Evolutionary conservation across 2,888 invertebrate species (phyloP).

Genomic region (Dolomedes plantarius): DNA sequence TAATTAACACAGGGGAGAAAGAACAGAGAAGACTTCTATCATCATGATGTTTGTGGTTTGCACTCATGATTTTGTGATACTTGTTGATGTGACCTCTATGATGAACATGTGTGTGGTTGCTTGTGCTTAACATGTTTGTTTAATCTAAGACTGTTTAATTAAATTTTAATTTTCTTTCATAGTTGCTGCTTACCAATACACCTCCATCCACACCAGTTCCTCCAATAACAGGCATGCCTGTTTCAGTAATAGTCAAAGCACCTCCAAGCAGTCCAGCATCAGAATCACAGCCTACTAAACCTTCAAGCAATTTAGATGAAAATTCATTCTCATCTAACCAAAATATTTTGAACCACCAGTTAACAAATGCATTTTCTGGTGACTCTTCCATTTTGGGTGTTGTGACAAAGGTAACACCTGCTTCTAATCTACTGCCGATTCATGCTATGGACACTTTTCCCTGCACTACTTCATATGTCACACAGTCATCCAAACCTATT

Average conservation of each 20-base stretch:
- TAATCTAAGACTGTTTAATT: no score
- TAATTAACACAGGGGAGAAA: no score
- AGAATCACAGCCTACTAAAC: not conserved
- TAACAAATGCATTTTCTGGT: not conserved
- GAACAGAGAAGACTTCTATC: no score
- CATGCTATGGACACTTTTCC: conserved; percentile 26
- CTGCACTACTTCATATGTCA: conserved; percentile 1
- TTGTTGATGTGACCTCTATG: no score
- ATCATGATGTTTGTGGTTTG: no score
- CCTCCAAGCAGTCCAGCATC: conserved; percentile 74
- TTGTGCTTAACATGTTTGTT: no score
- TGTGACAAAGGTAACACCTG: conserved; percentile 33
- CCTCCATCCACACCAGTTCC: conserved; percentile 74
- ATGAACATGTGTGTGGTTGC: no score
- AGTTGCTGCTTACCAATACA: conserved; percentile 75
- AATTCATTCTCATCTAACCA: not conserved
- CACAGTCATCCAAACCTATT: conserved; percentile 50
- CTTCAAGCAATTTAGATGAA: not conserved
- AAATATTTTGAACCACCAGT: not conserved
- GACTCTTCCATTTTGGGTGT: not conserved
- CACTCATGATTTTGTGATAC: no score
- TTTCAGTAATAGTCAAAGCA: conserved; percentile 91
- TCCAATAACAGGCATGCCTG: conserved; percentile 76
- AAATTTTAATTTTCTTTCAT: no score
- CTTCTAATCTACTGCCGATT: conserved; percentile 45